Percentiles rank a stretch among this genome's conserved stretches.
Conservation (phyloP, 1,140 invertebrate species). For the Polypedilum vanderplanki region DNA sequence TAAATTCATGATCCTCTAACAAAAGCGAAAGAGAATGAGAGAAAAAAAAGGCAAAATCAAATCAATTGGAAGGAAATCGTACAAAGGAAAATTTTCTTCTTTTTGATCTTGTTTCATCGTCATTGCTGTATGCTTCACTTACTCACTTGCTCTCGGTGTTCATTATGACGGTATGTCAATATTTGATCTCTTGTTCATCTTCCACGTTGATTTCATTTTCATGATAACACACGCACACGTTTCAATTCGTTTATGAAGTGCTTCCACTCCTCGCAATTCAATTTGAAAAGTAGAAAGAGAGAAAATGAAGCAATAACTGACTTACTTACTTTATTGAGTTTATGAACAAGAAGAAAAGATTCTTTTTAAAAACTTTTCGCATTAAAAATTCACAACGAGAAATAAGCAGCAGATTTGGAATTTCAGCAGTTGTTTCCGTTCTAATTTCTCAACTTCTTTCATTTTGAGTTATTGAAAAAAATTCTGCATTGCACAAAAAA, state of each 20-base stretch:
- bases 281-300: no score
- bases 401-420: background rate
- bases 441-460: background rate
- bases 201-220: background rate
- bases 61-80: background rate
- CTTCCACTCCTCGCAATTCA: no score
- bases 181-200: background rate
- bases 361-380: background rate
- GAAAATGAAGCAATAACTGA: no score
- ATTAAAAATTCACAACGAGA: background rate
- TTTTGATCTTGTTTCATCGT: no score
- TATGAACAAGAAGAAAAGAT: background rate
- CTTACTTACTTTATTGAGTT: no score
- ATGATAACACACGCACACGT: background rate
- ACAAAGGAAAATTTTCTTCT: no score
- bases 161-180: background rate
- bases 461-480: no score
- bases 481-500: no score
- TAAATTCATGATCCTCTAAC: no score
- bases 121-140: background rate
- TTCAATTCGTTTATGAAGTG: background rate
- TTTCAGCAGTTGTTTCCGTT: conserved; percentile 5
- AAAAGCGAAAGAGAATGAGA: no score
- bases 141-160: background rate
- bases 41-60: background rate